A percentile compares a stretch with the other conserved stretches of the same genome.
These are phyloP conservation scores for Hirundo rustica DNA, from an alignment of 2,797 vertebrate species.

Conservation along the genomic window DNA sequence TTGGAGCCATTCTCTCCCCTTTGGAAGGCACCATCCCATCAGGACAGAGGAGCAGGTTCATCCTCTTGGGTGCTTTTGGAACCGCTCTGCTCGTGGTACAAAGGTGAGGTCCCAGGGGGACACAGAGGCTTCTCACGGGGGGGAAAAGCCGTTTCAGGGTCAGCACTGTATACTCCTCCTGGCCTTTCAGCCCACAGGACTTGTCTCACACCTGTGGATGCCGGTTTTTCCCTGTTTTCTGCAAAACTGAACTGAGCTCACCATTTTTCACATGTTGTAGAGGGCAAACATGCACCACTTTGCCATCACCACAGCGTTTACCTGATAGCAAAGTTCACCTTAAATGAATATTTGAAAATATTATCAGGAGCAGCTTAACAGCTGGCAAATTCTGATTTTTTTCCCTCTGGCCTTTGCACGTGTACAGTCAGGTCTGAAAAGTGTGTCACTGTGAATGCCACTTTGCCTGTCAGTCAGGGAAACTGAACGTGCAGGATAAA, in stretches of 20 bases:
- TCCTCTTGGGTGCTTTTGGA: accelerated
- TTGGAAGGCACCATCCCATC: background rate
- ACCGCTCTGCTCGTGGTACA: accelerated
- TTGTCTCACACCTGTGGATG: background rate
- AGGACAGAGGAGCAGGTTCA: accelerated
- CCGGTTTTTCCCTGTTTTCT: background rate
- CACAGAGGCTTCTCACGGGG: accelerated
- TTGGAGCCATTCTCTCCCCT: accelerated
- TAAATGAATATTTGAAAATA: background rate
- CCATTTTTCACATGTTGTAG: background rate
- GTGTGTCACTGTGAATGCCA: background rate
- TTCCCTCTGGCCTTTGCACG: background rate
- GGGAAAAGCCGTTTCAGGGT: background rate
- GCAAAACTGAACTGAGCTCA: background rate
- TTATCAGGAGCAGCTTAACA: background rate
- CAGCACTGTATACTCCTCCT: background rate
- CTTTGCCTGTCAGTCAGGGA: background rate
- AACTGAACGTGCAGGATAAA: background rate
- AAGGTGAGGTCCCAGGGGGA: background rate
- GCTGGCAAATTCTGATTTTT: background rate
- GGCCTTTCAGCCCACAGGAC: background rate
- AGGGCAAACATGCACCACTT: background rate
- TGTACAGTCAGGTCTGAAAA: background rate
- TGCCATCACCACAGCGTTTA: background rate
- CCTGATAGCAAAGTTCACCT: background rate